Evolutionary conservation across 2,797 vertebrate species (phyloP), one percentile per base, ranked within the genome.

Genomic region (Sarcophilus harrisii): DNA sequence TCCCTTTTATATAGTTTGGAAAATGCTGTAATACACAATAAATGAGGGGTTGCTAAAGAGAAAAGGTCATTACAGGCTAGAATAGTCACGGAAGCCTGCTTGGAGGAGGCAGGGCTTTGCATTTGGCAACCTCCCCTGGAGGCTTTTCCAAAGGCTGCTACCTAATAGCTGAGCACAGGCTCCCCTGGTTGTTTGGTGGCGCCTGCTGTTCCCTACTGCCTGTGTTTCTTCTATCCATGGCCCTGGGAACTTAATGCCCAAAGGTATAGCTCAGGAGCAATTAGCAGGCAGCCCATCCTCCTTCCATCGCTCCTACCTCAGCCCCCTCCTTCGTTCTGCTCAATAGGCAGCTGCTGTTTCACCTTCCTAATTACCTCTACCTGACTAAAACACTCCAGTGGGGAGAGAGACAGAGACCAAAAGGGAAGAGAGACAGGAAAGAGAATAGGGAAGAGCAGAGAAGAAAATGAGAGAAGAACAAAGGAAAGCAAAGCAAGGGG

Each of bases 1-100:
- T 45, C 38, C 73, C 38, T 81, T 81, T 81, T 81, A 45, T 27
- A 45, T 8, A 24, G 8, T 81, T 45, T 45, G 38, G n/a, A 27
- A 45, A 45, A 45, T 45, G 2, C 21, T 81, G 21, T 38, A 45
- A 2, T 10, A 24, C 38, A 81, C 73, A 81, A 45, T 38, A 45
- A 81, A 81, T 81, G 73, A 81, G 21, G 38, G 21, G 38, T 45
- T 11, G 59, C 8, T 30, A 60, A 62, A 30, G 10, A 24, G 90
- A 66, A 30, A 30, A 66, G 95, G 58, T 27, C 49, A 21, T 29
- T 21, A 32, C 13, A 21, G 58, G 29, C 38, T 30, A 28, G 8
- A 62, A 54, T 49, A 45, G 10, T 91, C 92, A 57, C 1, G 24
- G 90, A 92, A 95, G 95, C 54, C 95, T 90, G 94, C 94, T 58